A percentile compares a stretch with the other conserved stretches of the same genome.
phyloP scores from a whole-genome alignment of 2,113 vertebrate genomes.

The Thalassoma bifasciatum region DNA sequence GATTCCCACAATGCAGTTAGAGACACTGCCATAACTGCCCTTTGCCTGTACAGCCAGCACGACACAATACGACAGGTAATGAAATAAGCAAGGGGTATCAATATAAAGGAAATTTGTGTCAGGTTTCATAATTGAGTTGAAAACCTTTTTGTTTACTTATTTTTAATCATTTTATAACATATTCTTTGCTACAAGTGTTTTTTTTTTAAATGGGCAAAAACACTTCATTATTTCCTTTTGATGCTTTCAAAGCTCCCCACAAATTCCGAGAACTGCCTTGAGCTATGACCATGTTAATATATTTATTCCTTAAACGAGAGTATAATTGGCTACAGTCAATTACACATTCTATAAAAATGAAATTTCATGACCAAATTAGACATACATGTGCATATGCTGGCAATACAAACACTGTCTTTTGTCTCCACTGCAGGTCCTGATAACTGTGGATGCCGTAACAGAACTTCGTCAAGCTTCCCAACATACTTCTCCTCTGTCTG shows the following conservation, averaged over 20 bases:
- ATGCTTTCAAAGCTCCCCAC: not conserved
- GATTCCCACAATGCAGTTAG: conserved; percentile 79
- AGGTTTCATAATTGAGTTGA: not conserved
- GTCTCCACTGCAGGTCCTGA: conserved; percentile 54
- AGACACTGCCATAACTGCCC: conserved; percentile 72
- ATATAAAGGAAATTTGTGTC: not conserved
- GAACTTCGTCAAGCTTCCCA: conserved; percentile 63
- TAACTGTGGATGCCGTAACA: conserved; percentile 61
- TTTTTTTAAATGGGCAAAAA: conserved; percentile 1
- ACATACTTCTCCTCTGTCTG: conserved; percentile 36
- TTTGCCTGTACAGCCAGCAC: conserved; percentile 72
- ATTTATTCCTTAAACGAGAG: not conserved
- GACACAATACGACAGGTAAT: conserved; percentile 75
- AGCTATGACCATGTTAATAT: too few species aligned
- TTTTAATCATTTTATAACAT: not conserved
- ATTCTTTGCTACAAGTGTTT: not conserved
- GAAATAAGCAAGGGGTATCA: not conserved
- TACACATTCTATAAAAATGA: not conserved
- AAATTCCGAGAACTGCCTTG: not conserved
- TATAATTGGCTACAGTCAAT: not conserved
- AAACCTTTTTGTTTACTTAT: not conserved
- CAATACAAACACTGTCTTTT: not conserved
- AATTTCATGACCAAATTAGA: too few species aligned
- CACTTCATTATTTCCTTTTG: not conserved
- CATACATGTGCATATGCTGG: not conserved